Base-by-base conservation (phyloP, 2,888 invertebrate species). In the Deilephila porcellus region DNA sequence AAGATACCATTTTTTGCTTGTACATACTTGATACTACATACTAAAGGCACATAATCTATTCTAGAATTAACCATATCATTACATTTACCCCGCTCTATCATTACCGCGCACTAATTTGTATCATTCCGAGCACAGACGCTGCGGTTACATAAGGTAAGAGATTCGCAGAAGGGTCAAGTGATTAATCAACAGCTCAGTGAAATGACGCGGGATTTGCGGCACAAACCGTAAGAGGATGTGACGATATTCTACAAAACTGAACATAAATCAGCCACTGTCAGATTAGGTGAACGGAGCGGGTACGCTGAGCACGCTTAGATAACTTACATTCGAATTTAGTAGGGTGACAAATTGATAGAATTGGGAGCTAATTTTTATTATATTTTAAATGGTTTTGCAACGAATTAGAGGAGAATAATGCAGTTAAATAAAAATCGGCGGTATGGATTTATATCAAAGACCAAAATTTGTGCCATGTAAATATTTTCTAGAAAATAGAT, bases 101-200 rank as follows among this genome's bases (percentile, higher is more conserved):
- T 17, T 56, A 56, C n/a, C 25, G 25, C 60, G 60, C 5, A 14
- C 60, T 29, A 60, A 60, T 45, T 52, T 5, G 17, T 25, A 45
- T 14, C 20, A 67, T 67, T 52, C 11, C 52, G 52, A 67, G 25
- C 6, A n/a, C n/a, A 32, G 34, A 37, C n/a, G 63, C 19, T n/a
- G 34, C 34, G 37, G n/a, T 37, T 63, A 67, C 67, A 45, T 52
- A 52, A 25, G 45, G n/a, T 45, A 45, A 14, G 14, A 52, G 20
- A 20, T 52, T 52, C 52, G 17, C 82, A 81, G 76, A 74, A 78
- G 79, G 83, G 83, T 80, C 72, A 32, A 74, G 77, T 56, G 79
- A 83, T 82, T 81, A 82, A 82, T 83, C 81, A 82, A 76, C 74
- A 75, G 34, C 76, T 74, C 74, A 73, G 76, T 77, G 77, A 79